phyloP scores from a whole-genome alignment of 2,797 vertebrate genomes.

The Bradypodion ventrale region DNA sequence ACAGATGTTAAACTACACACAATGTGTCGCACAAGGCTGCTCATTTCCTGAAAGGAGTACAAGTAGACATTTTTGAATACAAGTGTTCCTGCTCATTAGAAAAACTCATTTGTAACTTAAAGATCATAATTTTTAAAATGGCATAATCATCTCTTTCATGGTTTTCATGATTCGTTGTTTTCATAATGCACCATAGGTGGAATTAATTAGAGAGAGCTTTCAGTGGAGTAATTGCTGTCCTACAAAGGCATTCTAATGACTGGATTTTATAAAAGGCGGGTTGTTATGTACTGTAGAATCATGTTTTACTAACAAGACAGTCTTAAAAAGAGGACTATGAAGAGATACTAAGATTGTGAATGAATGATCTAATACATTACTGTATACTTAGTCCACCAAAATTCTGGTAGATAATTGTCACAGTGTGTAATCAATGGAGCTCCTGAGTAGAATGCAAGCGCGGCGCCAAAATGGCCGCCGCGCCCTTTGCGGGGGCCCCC shows the following conservation, averaged over 20 bases:
- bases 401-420: not conserved
- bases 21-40: not conserved
- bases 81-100: conserved; percentile 12
- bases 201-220: not conserved
- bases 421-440: not conserved
- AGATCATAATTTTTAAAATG: not conserved
- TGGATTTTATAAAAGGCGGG: not conserved
- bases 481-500: too few species aligned
- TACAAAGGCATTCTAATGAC: not conserved
- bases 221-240: not conserved
- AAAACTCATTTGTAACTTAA: conserved; percentile 11
- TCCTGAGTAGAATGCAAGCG: not conserved
- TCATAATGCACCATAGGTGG: not conserved
- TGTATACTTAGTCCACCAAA: not conserved
- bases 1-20: not conserved
- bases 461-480: too few species aligned
- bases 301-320: conserved; percentile 8
- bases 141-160: not conserved
- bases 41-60: not conserved
- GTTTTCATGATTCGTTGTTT: not conserved
- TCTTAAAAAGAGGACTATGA: conserved; percentile 3
- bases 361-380: not conserved
- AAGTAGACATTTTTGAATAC: conserved; percentile 22
- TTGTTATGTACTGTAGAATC: conserved; percentile 2
- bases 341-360: not conserved